Percentiles rank a stretch among this genome's conserved stretches.
phyloP scores from a whole-genome alignment of 2,113 vertebrate species.

The Carassius carassius region DNA sequence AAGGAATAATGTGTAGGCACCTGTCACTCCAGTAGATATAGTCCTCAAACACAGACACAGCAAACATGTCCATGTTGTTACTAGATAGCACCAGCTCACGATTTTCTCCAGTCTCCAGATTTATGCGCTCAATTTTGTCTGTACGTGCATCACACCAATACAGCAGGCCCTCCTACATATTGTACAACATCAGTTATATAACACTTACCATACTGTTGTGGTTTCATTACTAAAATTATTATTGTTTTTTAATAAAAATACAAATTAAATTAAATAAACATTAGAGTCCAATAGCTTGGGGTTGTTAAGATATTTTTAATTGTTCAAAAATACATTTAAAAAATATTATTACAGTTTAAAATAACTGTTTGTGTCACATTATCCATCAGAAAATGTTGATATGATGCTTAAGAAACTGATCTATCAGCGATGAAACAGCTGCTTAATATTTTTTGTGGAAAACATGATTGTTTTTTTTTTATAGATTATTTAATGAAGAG shows the following conservation, averaged over 20 bases:
- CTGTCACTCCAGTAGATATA: constrained; percentile 98
- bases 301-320: background rate
- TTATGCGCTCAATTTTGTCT: constrained; percentile 93
- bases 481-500: too few relatives aligned
- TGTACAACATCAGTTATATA: background rate
- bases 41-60: constrained; percentile 92
- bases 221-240: background rate
- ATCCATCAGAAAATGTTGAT: background rate
- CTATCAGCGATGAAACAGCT: background rate
- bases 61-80: constrained; percentile 99
- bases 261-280: background rate
- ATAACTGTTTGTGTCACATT: background rate
- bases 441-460: background rate
- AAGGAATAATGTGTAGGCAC: constrained; percentile 61
- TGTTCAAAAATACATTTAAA: background rate
- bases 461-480: background rate
- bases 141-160: constrained; percentile 97
- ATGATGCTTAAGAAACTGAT: background rate
- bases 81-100: constrained; percentile 88
- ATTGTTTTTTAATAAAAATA: background rate
- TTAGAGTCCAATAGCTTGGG: background rate
- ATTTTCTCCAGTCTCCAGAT: constrained; percentile 91
- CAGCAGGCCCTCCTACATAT: constrained; percentile 83
- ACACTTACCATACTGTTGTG: background rate
- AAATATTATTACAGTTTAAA: too few relatives aligned